A percentile compares a stretch with the other conserved stretches of the same genome.
Conservation (phyloP, 2,113 vertebrate genomes). For the Taxidea taxus region DNA sequence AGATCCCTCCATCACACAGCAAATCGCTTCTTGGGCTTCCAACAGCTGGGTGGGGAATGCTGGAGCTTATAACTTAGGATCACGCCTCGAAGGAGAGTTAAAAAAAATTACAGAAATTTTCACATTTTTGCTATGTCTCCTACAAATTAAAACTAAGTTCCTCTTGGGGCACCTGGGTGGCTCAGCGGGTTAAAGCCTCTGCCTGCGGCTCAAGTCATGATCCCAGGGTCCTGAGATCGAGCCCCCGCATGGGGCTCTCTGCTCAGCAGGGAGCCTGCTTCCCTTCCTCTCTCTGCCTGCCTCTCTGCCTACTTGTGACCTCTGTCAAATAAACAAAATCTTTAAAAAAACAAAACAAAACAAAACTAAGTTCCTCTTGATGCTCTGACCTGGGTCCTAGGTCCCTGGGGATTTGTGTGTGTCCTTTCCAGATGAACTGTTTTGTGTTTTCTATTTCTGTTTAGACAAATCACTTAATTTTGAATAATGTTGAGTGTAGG, state of each 20-base stretch:
- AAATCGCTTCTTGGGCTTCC: background rate
- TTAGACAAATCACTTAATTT: conserved; percentile 32
- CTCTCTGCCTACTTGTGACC: no score
- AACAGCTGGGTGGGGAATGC: background rate
- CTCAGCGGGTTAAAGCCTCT: no score
- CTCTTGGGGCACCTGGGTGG: background rate
- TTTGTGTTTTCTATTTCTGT: conserved; percentile 17
- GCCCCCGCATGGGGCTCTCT: no score
- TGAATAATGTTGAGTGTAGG: background rate
- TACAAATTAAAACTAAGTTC: background rate
- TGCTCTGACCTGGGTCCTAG: background rate
- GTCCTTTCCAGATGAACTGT: background rate
- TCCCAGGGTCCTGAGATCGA: no score
- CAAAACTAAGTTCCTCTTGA: background rate
- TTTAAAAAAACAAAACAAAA: no score
- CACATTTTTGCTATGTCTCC: background rate
- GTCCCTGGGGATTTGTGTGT: background rate
- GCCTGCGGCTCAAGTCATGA: no score
- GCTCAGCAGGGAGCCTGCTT: no score
- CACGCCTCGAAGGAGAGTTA: background rate
- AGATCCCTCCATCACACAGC: background rate
- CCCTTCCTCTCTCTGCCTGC: no score
- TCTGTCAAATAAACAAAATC: no score
- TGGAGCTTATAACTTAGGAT: background rate
- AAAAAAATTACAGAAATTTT: background rate